These are phyloP conservation scores for Antechinus stuartii DNA, from an alignment of 2,113 vertebrate genomes.

Conservation along the genomic window DNA sequence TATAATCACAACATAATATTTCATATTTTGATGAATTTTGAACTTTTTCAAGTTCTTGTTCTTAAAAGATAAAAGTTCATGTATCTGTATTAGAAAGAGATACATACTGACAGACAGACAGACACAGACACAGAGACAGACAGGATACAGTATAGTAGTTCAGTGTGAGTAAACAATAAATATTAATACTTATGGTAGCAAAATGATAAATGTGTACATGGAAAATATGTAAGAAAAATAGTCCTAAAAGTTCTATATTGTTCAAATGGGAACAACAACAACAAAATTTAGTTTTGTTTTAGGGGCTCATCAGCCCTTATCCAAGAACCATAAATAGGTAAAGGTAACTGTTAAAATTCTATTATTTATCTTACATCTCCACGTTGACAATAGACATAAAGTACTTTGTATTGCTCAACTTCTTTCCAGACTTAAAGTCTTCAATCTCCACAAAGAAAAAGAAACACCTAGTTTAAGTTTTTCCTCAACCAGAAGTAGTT, in stretches of 20 bases:
- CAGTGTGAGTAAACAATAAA: neutral
- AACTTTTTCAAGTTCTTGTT: neutral
- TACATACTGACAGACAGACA: too few relatives aligned
- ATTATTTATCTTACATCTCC: neutral
- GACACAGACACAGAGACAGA: too few relatives aligned
- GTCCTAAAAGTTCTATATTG: neutral
- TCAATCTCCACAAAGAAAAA: neutral
- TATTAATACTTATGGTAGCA: neutral
- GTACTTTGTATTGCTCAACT: neutral
- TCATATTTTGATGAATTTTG: neutral
- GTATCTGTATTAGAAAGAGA: neutral
- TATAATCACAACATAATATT: neutral
- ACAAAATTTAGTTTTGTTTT: neutral
- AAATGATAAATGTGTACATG: neutral
- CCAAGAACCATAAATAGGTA: neutral
- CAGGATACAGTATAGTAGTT: too few relatives aligned
- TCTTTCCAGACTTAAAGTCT: neutral
- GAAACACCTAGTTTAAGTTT: neutral
- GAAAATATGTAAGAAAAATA: neutral
- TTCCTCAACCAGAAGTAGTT: neutral
- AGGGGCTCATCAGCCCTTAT: neutral
- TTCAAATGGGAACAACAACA: neutral
- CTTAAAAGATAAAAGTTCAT: neutral
- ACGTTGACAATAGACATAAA: neutral
- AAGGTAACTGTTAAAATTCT: neutral